These are phyloP conservation scores for Calameuta pallipes DNA, from an alignment of 2,888 invertebrate species.

Conservation along the genomic window DNA sequence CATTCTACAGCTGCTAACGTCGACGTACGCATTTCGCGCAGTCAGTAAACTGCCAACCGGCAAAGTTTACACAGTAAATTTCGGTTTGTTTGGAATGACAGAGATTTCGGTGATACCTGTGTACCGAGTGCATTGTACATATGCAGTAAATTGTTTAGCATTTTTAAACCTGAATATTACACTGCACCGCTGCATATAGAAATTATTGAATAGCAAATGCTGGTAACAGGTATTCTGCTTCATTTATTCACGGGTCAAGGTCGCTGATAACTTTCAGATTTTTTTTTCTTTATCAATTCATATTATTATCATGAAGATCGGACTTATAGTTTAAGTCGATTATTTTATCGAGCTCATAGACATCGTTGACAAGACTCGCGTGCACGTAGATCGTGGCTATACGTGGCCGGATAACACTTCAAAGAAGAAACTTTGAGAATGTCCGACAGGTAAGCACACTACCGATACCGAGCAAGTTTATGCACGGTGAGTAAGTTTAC, in stretches of 20 bases:
- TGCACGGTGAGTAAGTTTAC: not conserved
- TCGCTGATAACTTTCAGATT: too few relatives aligned
- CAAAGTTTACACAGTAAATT: not conserved
- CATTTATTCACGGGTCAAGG: too few relatives aligned
- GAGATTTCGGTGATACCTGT: not conserved
- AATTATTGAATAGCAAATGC: not conserved
- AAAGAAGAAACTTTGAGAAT: not conserved
- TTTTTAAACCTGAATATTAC: not conserved
- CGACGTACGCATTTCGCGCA: slow-evolving; percentile 4
- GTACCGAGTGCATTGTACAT: not conserved
- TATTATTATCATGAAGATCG: not conserved
- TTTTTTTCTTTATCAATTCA: not conserved
- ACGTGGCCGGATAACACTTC: not conserved
- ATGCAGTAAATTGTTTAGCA: not conserved
- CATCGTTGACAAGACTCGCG: not conserved
- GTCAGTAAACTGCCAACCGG: slow-evolving; percentile 20
- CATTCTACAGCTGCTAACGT: slow-evolving; percentile 19
- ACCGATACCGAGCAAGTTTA: not conserved
- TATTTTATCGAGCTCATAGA: not conserved
- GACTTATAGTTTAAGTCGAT: not conserved
- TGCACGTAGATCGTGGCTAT: not conserved
- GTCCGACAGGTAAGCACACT: not conserved
- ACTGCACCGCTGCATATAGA: not conserved
- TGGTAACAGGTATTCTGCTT: too few relatives aligned
- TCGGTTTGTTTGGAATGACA: not conserved